A percentile compares a stretch with the other conserved stretches of the same genome.
Conservation (phyloP, 1,140 invertebrate species). For the Bicyclus anynana region DNA sequence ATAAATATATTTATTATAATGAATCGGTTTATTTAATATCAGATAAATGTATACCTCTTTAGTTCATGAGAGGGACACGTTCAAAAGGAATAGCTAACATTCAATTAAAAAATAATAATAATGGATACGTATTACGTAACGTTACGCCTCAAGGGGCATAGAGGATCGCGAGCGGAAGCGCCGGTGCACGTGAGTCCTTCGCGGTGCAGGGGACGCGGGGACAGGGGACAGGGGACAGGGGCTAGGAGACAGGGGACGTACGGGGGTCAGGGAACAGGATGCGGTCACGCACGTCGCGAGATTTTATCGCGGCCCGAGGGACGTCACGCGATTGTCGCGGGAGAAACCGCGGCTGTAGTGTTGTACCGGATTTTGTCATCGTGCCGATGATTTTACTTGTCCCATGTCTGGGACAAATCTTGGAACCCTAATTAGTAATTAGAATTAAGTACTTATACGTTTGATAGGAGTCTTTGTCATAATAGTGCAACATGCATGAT, state of each 20-base stretch:
- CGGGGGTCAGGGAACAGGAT: slow-evolving; percentile 42
- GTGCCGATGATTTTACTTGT: neutral
- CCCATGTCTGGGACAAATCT: no score
- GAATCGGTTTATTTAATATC: no score
- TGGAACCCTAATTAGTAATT: no score
- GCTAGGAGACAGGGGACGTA: slow-evolving; percentile 21
- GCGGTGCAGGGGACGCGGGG: slow-evolving; percentile 25
- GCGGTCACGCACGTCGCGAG: slow-evolving; percentile 65
- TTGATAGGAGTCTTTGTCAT: no score
- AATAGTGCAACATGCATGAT: no score
- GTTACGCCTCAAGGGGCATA: neutral
- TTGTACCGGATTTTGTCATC: neutral
- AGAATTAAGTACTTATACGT: no score
- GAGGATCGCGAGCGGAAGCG: slow-evolving; percentile 16
- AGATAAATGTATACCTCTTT: no score
- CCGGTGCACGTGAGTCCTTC: neutral
- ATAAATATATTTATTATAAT: no score
- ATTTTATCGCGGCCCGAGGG: slow-evolving; percentile 48
- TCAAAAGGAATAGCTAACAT: no score
- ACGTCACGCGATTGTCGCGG: slow-evolving; percentile 39
- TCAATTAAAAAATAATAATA: neutral
- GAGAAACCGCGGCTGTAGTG: slow-evolving; percentile 33
- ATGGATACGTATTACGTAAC: neutral
- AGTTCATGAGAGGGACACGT: neutral
- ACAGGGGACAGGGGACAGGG: slow-evolving; percentile 27